Percentiles rank a stretch among this genome's conserved stretches.
Conservation (phyloP, 2,888 invertebrate species). For the Rutpela maculata region DNA sequence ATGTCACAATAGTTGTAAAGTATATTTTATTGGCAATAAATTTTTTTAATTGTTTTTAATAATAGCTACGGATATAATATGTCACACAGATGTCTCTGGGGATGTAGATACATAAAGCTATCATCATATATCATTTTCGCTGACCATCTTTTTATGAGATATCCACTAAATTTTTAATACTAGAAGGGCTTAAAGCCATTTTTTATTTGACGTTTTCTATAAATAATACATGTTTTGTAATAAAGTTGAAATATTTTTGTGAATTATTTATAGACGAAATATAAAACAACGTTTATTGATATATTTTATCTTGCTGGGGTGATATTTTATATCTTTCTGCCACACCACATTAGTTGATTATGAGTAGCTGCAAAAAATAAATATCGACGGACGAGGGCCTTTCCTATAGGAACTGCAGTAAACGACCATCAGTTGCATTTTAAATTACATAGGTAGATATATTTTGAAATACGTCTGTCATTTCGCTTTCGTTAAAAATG, state of each 20-base stretch:
- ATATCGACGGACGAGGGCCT: background rate
- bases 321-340: slow-evolving; percentile 3
- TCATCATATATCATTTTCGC: slow-evolving; percentile 7
- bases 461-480: too few relatives aligned
- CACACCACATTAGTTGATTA: background rate
- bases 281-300: slow-evolving; percentile 7
- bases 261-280: background rate
- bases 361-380: background rate
- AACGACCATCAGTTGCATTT: background rate
- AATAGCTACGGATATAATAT: background rate
- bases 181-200: background rate
- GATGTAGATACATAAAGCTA: background rate
- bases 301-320: background rate
- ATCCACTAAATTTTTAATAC: slow-evolving; percentile 1
- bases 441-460: too few relatives aligned
- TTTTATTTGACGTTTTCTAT: background rate
- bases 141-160: slow-evolving; percentile 2
- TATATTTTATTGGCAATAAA: background rate
- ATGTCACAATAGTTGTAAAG: background rate
- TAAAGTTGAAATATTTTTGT: background rate
- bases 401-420: background rate
- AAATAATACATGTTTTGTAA: slow-evolving; percentile 2
- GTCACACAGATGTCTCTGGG: background rate
- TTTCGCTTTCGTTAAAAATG: too few relatives aligned
- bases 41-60: background rate